Evolutionary conservation across 1,140 invertebrate species (phyloP).

Genomic region (Atta texana): DNA sequence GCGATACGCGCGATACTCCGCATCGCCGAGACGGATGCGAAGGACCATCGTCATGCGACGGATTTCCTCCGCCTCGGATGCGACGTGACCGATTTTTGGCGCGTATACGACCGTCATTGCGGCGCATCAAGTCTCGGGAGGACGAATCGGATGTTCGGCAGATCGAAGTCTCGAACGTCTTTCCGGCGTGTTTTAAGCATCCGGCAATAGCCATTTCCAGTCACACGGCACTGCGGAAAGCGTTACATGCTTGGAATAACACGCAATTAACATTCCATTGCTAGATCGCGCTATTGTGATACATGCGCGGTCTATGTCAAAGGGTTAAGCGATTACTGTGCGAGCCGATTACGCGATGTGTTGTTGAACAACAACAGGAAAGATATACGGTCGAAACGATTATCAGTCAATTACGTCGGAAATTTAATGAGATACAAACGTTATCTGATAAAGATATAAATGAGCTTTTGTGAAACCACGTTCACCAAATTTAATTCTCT

Average conservation of each 20-base stretch:
- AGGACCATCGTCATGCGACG: not conserved
- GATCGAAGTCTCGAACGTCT: not conserved
- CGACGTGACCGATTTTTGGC: not conserved
- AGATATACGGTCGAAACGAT: not conserved
- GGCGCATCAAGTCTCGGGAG: not conserved
- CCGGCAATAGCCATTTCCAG: not conserved
- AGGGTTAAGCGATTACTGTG: slow-evolving; percentile 5
- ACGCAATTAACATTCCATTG: slow-evolving; percentile 23
- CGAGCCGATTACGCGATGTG: slow-evolving; percentile 19
- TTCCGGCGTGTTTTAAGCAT: not conserved
- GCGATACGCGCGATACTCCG: slow-evolving; percentile 3
- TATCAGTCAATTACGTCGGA: not conserved
- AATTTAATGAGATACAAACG: not conserved
- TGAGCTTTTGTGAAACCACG: not conserved
- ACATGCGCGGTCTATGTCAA: not conserved
- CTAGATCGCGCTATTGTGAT: slow-evolving; percentile 14
- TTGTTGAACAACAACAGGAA: slow-evolving; percentile 11
- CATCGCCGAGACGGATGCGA: not conserved
- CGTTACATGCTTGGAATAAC: not conserved
- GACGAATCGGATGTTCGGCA: not conserved
- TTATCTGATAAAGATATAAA: slow-evolving; percentile 5
- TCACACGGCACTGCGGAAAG: not conserved
- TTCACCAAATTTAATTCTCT: not conserved
- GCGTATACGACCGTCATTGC: not conserved
- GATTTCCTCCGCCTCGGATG: not conserved